Percentiles rank a stretch among this genome's conserved stretches.
phyloP scores from a whole-genome alignment of 2,888 invertebrate genomes.

The Labia minor region DNA sequence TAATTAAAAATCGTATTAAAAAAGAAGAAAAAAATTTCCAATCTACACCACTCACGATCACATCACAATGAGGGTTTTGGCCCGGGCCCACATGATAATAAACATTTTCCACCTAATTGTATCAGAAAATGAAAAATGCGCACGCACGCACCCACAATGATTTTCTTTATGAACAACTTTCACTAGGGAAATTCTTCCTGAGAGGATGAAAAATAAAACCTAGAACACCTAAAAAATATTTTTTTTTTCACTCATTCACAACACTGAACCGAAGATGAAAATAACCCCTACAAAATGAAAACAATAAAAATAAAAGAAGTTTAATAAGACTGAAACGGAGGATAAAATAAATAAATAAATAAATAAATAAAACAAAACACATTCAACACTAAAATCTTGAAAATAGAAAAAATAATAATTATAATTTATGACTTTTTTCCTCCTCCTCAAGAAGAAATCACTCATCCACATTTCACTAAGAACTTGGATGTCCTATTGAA shows the following conservation, averaged over 20 bases:
- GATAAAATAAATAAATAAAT: not conserved
- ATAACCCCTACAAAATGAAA: not conserved
- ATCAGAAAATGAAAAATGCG: not conserved
- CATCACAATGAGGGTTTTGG: not conserved
- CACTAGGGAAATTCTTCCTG: not conserved
- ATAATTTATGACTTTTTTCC: too few species aligned
- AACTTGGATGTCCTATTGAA: not conserved
- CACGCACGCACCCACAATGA: not conserved
- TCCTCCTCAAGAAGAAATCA: too few species aligned
- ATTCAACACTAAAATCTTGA: not conserved
- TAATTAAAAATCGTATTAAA: not conserved
- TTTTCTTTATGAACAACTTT: not conserved
- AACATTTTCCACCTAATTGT: not conserved
- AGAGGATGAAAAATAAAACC: not conserved
- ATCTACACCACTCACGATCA: not conserved
- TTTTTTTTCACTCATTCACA: slow-evolving; percentile 13
- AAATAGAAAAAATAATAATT: not conserved
- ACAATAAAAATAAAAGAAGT: not conserved
- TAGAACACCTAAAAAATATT: not conserved
- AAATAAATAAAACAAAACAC: not conserved
- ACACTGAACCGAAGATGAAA: not conserved
- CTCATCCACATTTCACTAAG: not conserved
- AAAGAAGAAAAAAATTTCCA: not conserved
- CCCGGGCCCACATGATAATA: not conserved
- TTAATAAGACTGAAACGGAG: too few species aligned